Conservation (phyloP, 2,797 vertebrate genomes). For the Xyrichtys novacula region DNA sequence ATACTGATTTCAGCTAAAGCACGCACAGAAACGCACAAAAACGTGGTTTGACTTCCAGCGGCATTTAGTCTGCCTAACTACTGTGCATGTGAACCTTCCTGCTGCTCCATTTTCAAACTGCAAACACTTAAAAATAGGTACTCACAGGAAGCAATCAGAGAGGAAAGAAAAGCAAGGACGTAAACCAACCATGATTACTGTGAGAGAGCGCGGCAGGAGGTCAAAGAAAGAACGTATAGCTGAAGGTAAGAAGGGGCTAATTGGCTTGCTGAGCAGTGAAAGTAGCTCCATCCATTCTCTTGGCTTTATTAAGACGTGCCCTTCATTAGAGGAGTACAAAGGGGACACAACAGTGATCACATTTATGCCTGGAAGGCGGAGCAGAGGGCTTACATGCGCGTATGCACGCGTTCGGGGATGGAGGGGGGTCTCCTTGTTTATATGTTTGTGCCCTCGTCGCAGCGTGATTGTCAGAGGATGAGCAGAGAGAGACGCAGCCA, state of each 20-base stretch:
- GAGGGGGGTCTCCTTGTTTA: constrained; percentile 51
- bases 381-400: constrained; percentile 3
- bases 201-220: constrained; percentile 49
- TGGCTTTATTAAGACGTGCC: constrained; percentile 75
- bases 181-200: constrained; percentile 47
- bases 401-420: constrained; percentile 3
- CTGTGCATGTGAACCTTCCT: neutral
- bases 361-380: constrained; percentile 45
- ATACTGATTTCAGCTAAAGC: neutral
- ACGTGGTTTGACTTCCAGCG: neutral
- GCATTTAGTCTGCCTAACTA: neutral
- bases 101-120: constrained; percentile 17
- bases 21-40: neutral
- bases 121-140: constrained; percentile 22
- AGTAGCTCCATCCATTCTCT: constrained; percentile 54
- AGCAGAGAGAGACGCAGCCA: constrained; percentile 33
- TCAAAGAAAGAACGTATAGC: constrained; percentile 56
- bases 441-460: constrained; percentile 55
- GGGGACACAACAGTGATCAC: constrained; percentile 62
- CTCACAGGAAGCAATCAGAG: constrained; percentile 11
- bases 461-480: constrained; percentile 45
- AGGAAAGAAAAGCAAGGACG: constrained; percentile 8
- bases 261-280: constrained; percentile 66
- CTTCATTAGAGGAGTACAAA: constrained; percentile 70
- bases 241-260: constrained; percentile 66